These are phyloP conservation scores for Colinus virginianus DNA, from an alignment of 2,113 vertebrate genomes.

Conservation along the genomic window DNA sequence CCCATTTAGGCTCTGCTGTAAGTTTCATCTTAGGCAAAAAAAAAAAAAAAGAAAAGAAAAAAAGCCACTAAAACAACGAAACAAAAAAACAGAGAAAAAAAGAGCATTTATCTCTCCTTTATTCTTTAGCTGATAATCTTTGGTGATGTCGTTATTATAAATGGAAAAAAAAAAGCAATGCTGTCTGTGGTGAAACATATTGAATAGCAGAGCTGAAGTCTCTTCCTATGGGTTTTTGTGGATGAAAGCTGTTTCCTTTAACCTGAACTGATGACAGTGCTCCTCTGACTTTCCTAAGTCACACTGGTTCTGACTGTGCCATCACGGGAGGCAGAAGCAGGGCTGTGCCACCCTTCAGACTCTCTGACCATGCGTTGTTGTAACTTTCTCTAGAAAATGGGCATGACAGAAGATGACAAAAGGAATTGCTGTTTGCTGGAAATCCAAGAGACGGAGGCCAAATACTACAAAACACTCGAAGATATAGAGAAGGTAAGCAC, in stretches of 20 bases:
- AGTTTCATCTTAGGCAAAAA: not conserved
- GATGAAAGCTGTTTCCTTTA: not conserved
- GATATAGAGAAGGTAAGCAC: slow-evolving; percentile 92
- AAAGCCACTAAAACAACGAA: no score
- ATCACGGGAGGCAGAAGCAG: not conserved
- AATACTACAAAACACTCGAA: slow-evolving; percentile 97
- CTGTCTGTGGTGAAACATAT: not conserved
- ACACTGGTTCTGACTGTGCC: not conserved
- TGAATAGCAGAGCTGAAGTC: not conserved
- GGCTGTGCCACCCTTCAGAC: not conserved
- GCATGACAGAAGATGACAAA: slow-evolving; percentile 98
- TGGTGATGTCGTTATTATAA: not conserved
- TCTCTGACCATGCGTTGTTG: fast-evolving
- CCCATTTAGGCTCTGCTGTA: not conserved
- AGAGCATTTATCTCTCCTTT: not conserved
- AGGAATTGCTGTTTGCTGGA: slow-evolving; percentile 95
- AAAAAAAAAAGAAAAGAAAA: not conserved
- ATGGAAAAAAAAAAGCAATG: not conserved
- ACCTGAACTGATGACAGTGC: not conserved
- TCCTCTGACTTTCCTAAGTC: not conserved
- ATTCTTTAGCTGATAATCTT: not conserved
- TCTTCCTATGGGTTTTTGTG: not conserved
- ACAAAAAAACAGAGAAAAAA: not conserved
- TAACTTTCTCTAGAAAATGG: slow-evolving; percentile 88
- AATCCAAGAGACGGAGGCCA: slow-evolving; percentile 96